Evolutionary conservation across 2,797 vertebrate species (phyloP), one percentile per base, ranked within the genome.

Genomic region (Pristis pectinata): DNA sequence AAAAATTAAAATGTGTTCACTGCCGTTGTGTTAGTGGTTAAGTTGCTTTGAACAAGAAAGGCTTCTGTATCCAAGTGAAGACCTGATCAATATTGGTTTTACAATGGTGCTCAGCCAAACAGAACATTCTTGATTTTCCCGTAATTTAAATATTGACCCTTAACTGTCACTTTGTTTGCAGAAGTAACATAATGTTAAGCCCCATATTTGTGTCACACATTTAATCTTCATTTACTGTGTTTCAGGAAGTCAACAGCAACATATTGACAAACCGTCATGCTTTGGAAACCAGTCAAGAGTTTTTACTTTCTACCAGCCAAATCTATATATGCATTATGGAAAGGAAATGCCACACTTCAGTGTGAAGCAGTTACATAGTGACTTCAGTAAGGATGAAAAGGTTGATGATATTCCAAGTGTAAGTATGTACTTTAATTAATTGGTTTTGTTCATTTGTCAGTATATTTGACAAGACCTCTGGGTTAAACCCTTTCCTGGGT

Each of bases 271-370:
- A 10, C 37, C 41, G 30, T 37, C 61, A 44, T 44, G 41, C 70
- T 93, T 53, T 74, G 70, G 96, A 95, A 97, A 94, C 67, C 94
- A 96, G 0, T 95, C 98, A 95, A 97, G 97, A 0, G 97, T 98
- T 95, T 97, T 98, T 97, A 97, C 98, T 96, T 97, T 96, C 95
- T 98, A 97, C 96, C 97, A 97, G 24, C 97, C 97, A 5, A 97
- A 97, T 34, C 95, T 97, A 94, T 97, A 96, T 95, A 96, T 96
- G 8, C 97, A 95, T 59, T 96, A 97, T 96, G 97, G 97, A 96
- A 96, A 97, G 95, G 97, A 97, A 95, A 96, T 97, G 94, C 96
- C 97, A 72, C 97, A 97, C 95, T 97, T 97, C 96, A 97, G 96
- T 96, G 87, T 97, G 96, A 96, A 96, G 95, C 95, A 96, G 94